A percentile compares a stretch with the other conserved stretches of the same genome.
Conservation (phyloP, 1,140 invertebrate species). For the Temnothorax curvispinosus region DNA sequence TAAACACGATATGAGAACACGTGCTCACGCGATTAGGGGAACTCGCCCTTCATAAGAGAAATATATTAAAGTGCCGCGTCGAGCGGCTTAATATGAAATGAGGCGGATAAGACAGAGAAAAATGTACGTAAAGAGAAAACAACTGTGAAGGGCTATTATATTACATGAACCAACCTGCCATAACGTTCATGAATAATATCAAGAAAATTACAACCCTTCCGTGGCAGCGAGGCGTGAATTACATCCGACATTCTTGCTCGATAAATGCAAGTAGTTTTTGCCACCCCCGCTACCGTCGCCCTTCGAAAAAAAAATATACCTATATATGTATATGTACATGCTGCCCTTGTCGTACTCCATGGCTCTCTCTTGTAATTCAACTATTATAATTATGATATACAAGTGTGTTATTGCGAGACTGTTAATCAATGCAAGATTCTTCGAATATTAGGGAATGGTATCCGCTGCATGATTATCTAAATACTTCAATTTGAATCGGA, state of each 20-base stretch:
- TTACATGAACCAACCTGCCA: conserved; percentile 50
- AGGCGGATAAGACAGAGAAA: conserved; percentile 55
- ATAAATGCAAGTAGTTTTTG: conserved; percentile 56
- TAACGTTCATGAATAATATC: conserved; percentile 59
- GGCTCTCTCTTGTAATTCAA: background rate
- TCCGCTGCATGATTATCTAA: background rate
- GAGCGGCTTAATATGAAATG: conserved; percentile 45
- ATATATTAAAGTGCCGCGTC: conserved; percentile 43
- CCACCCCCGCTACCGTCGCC: background rate
- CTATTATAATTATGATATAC: conserved; percentile 25
- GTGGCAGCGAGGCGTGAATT: conserved; percentile 51
- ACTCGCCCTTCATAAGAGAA: conserved; percentile 37
- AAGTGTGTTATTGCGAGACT: background rate
- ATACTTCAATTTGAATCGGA: background rate
- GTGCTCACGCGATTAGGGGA: conserved; percentile 48
- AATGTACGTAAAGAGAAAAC: conserved; percentile 42
- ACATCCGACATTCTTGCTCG: conserved; percentile 53
- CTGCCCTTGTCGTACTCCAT: background rate
- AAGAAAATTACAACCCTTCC: conserved; percentile 58
- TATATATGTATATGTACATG: background rate
- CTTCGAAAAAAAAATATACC: background rate
- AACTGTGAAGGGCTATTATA: conserved; percentile 33
- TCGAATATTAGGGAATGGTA: background rate
- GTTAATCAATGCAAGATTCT: background rate
- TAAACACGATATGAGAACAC: conserved; percentile 31